Evolutionary conservation across 1,140 invertebrate species (phyloP).

Genomic region (Pogonognathellus flavescens): DNA sequence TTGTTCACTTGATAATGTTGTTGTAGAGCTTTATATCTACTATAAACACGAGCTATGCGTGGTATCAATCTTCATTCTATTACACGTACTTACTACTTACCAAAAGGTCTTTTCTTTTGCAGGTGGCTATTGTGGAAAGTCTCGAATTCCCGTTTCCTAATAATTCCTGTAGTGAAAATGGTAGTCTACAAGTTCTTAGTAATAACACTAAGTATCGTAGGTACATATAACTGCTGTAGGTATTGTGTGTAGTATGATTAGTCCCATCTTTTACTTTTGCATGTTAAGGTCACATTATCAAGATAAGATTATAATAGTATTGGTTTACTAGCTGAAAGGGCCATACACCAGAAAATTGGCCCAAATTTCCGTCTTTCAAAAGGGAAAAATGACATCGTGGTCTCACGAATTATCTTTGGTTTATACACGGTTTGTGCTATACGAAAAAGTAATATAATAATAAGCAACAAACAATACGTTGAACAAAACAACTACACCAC

Average conservation of each 20-base stretch:
- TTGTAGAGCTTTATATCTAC: not conserved
- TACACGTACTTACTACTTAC: not conserved
- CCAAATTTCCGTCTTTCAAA: constrained; percentile 59
- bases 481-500: no score
- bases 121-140: not conserved
- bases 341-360: constrained; percentile 65
- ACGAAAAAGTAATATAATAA: constrained; percentile 33
- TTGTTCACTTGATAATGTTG: not conserved
- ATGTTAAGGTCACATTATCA: constrained; percentile 63
- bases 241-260: constrained; percentile 4
- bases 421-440: constrained; percentile 1
- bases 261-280: constrained; percentile 50
- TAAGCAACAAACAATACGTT: constrained; percentile 4
- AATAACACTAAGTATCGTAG: not conserved
- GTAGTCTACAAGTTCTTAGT: not conserved
- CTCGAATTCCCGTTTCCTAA: not conserved
- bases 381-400: constrained; percentile 55
- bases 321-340: constrained; percentile 56
- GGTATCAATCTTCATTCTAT: not conserved
- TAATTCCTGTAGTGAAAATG: not conserved
- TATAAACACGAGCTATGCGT: not conserved
- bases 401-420: constrained; percentile 38
- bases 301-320: constrained; percentile 53
- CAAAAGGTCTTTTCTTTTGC: not conserved
- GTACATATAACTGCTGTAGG: not conserved